Percentiles rank a stretch among this genome's conserved stretches.
phyloP scores from a whole-genome alignment of 2,888 invertebrate species.

The Caenorhabditis afra region DNA sequence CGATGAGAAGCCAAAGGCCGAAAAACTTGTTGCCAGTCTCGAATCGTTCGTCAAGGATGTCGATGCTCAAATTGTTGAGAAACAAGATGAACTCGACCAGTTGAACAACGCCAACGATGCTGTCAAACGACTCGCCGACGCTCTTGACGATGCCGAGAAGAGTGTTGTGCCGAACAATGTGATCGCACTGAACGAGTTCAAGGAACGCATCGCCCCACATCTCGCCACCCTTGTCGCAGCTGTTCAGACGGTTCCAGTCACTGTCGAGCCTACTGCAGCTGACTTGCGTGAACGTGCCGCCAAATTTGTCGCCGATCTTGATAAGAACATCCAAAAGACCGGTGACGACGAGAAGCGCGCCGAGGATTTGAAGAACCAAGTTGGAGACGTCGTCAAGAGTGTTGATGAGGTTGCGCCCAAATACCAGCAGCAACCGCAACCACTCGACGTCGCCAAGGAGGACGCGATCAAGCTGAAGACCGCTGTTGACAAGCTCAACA shows the following conservation, averaged over 20 bases:
- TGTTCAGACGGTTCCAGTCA: slow-evolving; percentile 45
- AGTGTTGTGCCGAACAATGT: slow-evolving; percentile 34
- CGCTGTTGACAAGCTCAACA: slow-evolving; percentile 43
- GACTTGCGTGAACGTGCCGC: slow-evolving; percentile 44
- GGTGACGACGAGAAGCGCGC: slow-evolving; percentile 49
- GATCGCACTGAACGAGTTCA: slow-evolving; percentile 54
- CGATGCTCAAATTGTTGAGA: slow-evolving; percentile 51
- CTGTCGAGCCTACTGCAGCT: slow-evolving; percentile 40
- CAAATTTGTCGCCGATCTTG: slow-evolving; percentile 49
- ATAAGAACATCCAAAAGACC: slow-evolving; percentile 42
- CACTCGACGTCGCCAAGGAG: slow-evolving; percentile 53
- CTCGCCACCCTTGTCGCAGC: slow-evolving; percentile 44
- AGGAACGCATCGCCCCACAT: slow-evolving; percentile 46
- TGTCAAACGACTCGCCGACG: slow-evolving; percentile 57
- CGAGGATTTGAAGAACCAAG: slow-evolving; percentile 42
- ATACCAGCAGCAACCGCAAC: slow-evolving; percentile 46
- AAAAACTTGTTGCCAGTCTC: slow-evolving; percentile 49
- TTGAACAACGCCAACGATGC: slow-evolving; percentile 58
- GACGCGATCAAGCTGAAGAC: slow-evolving; percentile 44
- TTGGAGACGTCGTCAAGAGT: slow-evolving; percentile 28
- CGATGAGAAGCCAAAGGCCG: slow-evolving; percentile 56
- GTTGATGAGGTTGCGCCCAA: slow-evolving; percentile 43
- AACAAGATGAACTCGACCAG: slow-evolving; percentile 58
- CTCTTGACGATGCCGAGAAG: slow-evolving; percentile 59
- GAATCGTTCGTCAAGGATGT: slow-evolving; percentile 53